Percentiles rank a stretch among this genome's conserved stretches.
Evolutionary conservation across 2,797 vertebrate genomes (phyloP).

Genomic region (Pseudomugil gertrudae): DNA sequence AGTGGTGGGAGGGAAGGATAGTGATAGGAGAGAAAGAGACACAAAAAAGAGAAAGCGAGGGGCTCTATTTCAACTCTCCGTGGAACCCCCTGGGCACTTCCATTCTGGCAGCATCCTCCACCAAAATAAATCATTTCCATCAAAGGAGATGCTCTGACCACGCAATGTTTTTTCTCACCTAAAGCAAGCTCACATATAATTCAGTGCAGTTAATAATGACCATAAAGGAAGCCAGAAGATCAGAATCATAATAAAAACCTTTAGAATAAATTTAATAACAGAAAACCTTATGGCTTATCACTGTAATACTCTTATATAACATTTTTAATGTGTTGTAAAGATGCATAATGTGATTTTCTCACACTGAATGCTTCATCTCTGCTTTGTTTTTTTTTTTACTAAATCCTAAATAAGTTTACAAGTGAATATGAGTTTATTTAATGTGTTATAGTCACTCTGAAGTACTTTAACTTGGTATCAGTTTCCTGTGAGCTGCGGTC

Average conservation of each 20-base stretch:
- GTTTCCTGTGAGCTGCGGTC: slow-evolving; percentile 41
- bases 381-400: too few species aligned
- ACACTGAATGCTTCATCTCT: too few species aligned
- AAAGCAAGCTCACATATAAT: slow-evolving; percentile 36
- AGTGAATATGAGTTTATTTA: slow-evolving; percentile 6
- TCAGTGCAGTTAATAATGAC: slow-evolving; percentile 24
- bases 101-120: slow-evolving; percentile 62
- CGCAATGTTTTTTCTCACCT: slow-evolving; percentile 26
- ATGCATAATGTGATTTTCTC: too few species aligned
- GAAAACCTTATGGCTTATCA: too few species aligned
- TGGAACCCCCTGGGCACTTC: slow-evolving; percentile 65
- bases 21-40: slow-evolving; percentile 30
- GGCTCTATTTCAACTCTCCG: slow-evolving; percentile 71
- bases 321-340: too few species aligned
- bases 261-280: background rate
- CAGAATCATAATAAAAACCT: background rate
- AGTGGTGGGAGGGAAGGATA: slow-evolving; percentile 63
- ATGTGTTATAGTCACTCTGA: slow-evolving; percentile 17
- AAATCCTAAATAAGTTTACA: background rate
- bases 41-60: slow-evolving; percentile 15
- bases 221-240: slow-evolving; percentile 22
- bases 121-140: slow-evolving; percentile 67
- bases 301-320: too few species aligned
- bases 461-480: slow-evolving; percentile 37
- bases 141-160: slow-evolving; percentile 54